Base-by-base conservation (phyloP, 1,140 invertebrate genomes). In the Bombus turneri region DNA sequence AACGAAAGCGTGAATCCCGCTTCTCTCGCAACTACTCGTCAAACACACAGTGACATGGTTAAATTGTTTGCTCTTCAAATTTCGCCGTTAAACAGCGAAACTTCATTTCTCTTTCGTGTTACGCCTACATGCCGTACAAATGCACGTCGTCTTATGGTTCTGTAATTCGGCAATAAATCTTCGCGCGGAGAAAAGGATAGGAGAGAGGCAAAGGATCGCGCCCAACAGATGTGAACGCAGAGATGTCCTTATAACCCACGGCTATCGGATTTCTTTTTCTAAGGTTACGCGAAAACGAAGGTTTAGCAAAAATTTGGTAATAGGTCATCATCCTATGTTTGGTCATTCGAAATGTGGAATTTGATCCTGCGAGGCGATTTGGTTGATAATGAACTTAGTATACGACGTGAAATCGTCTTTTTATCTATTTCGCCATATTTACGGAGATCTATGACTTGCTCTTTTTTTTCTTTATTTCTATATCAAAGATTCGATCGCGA, bases 241-340 rank as follows among this genome's bases (percentile, higher is more conserved):
- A n/a, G 9, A 57, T 57, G 31, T 75, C 25, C 53, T 31, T 39
- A 41, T 39, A 37, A 57, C 25, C 37, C 25, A 31, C n/a, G 53
- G 39, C 57, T 22, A 78, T 39, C 15, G 59, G n/a, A 76, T 68
- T 75, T 57, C 43, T 53, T 76, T 41, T 71, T 47, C n/a, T 41
- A 41, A 77, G 2, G 53, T 53, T 37, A 68, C n/a, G 53, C 28
- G 59, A 88, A 78, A 81, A 83, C 39, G 83, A 86, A 83, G 81
- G 77, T 82, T 39, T 69, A 57, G n/a, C 31, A 75, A 10, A n/a
- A 87, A 78, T 89, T 86, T 77, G 28, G 71, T n/a, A 82, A 89
- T 80, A 76, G 43, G 57, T 86, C 66, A 76, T 72, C 68, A 69
- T 39, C 25, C 41, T 79, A 22, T 28, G 69, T 39, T 25, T 41